Base-by-base conservation (phyloP, 2,797 vertebrate species). In the Bradypus variegatus region DNA sequence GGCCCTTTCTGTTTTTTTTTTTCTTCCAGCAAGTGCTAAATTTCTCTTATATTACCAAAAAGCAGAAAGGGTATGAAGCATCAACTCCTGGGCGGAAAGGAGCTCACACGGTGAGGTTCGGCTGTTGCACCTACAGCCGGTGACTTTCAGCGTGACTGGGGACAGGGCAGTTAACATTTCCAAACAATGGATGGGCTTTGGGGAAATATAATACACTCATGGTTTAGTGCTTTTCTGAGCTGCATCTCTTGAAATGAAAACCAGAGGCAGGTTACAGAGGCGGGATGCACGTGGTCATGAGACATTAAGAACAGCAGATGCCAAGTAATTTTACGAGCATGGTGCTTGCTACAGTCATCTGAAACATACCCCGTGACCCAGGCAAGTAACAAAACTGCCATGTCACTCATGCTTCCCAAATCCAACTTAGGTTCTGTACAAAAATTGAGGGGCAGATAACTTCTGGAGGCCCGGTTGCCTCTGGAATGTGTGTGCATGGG, bases 211-310 rank as follows among this genome's bases (percentile, higher is more conserved):
- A 72, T 72, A 23, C 23, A 72, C 23, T 75, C 27, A 41, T 58
- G 9, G 33, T 36, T 85, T 85, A 64, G 5, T 55, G 76, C 45
- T 79, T 90, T 58, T 45, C 18, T 29, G 79, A 64, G 29, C 78
- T 78, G 19, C 79, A 92, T 90, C 75, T 4, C 16, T 93, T 77
- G 53, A 92, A 82, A 86, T 73, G 62, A 89, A 88, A 50, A 72
- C 23, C 45, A 62, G 45, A 53, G 13, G 16, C 75, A 70, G 8
- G 18, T 78, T 73, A 64, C 14, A 72, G 80, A 93, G 31, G 21
- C 36, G 60, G 6, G n/a, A 21, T 79, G 1, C 36, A 50, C 27
- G 31, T 15, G 15, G 9, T 91, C 55, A 53, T 31, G 50, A 36
- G 48, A 89, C 2, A 55, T 60, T 13, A 73, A 19, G 14, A 64